These are phyloP conservation scores for Phymastichus coffea DNA, from an alignment of 1,140 invertebrate species.

Conservation along the genomic window DNA sequence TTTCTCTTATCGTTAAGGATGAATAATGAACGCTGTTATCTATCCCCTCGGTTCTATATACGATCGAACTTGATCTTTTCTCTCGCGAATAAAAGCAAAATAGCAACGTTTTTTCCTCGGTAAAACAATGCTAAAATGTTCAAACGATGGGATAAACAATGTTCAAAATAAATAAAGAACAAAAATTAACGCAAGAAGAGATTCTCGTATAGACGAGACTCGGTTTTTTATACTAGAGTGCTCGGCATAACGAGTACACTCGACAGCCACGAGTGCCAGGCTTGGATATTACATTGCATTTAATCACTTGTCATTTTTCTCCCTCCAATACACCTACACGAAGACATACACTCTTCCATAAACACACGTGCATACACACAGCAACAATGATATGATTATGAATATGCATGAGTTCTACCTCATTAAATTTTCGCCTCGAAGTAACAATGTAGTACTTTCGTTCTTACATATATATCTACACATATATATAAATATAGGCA, in stretches of 20 bases:
- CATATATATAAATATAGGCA: slow-evolving; percentile 28
- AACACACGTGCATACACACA: background rate
- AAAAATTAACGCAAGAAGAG: background rate
- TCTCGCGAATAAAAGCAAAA: background rate
- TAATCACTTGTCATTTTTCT: slow-evolving; percentile 21
- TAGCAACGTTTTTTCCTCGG: background rate
- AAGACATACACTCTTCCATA: background rate
- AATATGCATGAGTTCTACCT: slow-evolving; percentile 31
- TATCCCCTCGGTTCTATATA: background rate
- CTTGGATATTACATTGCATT: slow-evolving; percentile 26
- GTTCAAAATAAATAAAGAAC: background rate
- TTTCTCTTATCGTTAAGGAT: slow-evolving; percentile 6
- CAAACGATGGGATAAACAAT: slow-evolving; percentile 27
- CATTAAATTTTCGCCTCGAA: slow-evolving; percentile 31
- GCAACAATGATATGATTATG: slow-evolving; percentile 17
- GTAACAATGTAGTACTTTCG: slow-evolving; percentile 31
- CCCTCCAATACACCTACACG: slow-evolving; percentile 2
- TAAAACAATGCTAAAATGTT: slow-evolving; percentile 4
- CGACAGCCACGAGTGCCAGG: slow-evolving; percentile 25
- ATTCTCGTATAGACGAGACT: too few species aligned
- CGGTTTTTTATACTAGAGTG: too few species aligned
- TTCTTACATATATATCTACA: slow-evolving; percentile 23
- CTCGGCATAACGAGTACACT: slow-evolving; percentile 14
- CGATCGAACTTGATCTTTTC: background rate
- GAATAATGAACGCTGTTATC: slow-evolving; percentile 6